Evolutionary conservation across 2,113 vertebrate genomes (phyloP).

Genomic region (Rhea americana): DNA sequence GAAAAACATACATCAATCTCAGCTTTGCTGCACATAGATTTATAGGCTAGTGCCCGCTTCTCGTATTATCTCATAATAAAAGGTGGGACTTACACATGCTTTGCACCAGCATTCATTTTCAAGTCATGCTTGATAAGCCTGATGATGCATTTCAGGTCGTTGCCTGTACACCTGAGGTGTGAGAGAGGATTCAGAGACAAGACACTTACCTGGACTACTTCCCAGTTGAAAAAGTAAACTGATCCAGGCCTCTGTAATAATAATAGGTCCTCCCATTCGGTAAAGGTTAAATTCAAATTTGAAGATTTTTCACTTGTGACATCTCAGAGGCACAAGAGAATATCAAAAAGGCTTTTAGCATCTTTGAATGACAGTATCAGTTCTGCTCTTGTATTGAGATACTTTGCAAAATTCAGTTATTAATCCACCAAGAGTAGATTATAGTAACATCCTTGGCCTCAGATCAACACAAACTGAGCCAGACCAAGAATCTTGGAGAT

Average conservation of each 20-base stretch:
- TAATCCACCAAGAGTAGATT: neutral
- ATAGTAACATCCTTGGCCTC: neutral
- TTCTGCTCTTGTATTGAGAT: neutral
- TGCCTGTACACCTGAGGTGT: constrained; percentile 86
- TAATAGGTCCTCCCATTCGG: neutral
- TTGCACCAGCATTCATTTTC: constrained; percentile 97
- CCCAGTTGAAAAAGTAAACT: neutral
- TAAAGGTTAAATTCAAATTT: neutral
- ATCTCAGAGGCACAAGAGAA: neutral
- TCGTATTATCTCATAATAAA: neutral
- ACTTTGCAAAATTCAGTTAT: neutral
- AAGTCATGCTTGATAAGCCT: constrained; percentile 95
- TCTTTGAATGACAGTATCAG: neutral
- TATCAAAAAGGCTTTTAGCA: neutral
- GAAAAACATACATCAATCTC: neutral
- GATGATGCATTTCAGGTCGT: constrained; percentile 95
- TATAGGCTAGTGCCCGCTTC: rapidly evolving
- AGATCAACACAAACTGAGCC: neutral
- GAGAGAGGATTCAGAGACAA: neutral
- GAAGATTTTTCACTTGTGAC: neutral
- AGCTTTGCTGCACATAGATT: neutral
- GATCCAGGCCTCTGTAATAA: neutral
- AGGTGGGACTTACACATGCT: constrained; percentile 89
- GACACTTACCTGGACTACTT: neutral
- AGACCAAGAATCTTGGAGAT: neutral